phyloP scores from a whole-genome alignment of 2,797 vertebrate genomes.

The Crocidura indochinensis region DNA sequence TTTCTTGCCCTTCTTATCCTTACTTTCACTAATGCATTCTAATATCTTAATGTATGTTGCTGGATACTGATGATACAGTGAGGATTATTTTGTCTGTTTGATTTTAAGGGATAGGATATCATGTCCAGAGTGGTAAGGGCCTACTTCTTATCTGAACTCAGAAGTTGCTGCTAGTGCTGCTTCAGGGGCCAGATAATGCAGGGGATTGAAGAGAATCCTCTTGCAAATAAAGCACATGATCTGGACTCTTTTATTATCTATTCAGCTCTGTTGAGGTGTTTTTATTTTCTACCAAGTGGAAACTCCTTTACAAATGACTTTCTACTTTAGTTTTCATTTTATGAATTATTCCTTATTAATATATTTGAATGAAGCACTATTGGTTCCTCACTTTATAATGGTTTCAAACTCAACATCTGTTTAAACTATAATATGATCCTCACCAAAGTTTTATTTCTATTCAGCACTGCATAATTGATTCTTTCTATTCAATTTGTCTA shows the following conservation, averaged over 20 bases:
- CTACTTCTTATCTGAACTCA: not conserved
- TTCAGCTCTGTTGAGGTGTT: not conserved
- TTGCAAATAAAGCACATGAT: no score
- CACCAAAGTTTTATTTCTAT: not conserved
- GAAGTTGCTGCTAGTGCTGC: no score
- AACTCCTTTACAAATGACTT: conserved; percentile 21
- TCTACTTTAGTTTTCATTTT: conserved; percentile 36
- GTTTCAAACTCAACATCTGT: not conserved
- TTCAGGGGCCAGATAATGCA: no score
- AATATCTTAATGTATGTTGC: not conserved
- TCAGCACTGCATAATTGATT: not conserved
- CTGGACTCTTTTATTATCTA: no score
- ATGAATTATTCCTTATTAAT: conserved; percentile 11
- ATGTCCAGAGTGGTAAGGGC: not conserved
- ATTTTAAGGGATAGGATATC: no score
- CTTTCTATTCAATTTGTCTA: not conserved
- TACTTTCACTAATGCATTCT: not conserved
- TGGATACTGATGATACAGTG: not conserved
- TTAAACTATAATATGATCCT: not conserved
- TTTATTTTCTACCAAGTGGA: conserved; percentile 31
- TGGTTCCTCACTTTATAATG: not conserved
- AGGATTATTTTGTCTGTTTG: no score
- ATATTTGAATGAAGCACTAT: not conserved
- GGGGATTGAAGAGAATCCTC: no score
- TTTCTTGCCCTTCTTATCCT: not conserved